phyloP scores from a whole-genome alignment of 2,888 invertebrate genomes.

The Cephus runcator region DNA sequence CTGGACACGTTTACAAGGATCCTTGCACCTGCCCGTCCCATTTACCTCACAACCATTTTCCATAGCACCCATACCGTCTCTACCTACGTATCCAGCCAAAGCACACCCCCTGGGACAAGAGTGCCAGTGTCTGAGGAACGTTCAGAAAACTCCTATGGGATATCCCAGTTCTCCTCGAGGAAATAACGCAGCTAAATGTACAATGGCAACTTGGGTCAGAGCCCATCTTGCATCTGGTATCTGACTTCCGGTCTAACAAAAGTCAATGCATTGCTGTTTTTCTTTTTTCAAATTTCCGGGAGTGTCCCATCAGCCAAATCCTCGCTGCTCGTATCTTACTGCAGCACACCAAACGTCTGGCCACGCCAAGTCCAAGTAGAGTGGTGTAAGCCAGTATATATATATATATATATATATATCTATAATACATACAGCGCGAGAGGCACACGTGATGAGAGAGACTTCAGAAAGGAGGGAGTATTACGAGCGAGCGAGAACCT shows the following conservation, averaged over 20 bases:
- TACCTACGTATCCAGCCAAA: not conserved
- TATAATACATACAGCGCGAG: not conserved
- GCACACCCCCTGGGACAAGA: not conserved
- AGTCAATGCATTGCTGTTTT: not conserved
- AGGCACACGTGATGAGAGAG: not conserved
- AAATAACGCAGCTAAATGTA: not conserved
- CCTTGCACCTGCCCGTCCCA: not conserved
- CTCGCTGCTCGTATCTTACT: not conserved
- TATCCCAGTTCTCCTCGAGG: not conserved
- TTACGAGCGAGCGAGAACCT: slow-evolving; percentile 13
- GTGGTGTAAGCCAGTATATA: not conserved
- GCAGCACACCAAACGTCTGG: not conserved
- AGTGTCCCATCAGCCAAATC: not conserved
- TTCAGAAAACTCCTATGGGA: not conserved
- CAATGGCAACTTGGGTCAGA: not conserved
- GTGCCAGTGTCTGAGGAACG: not conserved
- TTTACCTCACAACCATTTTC: not conserved
- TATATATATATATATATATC: not conserved
- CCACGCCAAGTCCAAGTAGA: not conserved
- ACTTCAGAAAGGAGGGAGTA: not conserved
- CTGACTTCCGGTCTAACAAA: not conserved
- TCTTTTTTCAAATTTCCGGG: not conserved
- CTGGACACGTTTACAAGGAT: not conserved
- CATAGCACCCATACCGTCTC: not conserved
- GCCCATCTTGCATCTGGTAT: not conserved